phyloP scores from a whole-genome alignment of 2,888 invertebrate species.

The Hyppa rectilinea region DNA sequence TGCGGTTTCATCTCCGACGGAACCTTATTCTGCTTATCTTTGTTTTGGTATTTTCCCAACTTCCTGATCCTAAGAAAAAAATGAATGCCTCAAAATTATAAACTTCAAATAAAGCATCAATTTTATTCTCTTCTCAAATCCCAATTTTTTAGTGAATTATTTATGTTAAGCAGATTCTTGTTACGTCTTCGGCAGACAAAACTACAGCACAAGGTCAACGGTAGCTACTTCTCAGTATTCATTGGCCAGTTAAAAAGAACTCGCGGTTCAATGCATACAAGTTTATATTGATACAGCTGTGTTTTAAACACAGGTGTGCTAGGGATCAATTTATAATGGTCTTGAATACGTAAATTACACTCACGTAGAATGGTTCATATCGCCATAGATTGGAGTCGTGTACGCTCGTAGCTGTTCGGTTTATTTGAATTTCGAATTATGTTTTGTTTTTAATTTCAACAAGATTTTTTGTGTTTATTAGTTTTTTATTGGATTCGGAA shows the following conservation, averaged over 20 bases:
- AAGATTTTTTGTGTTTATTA: slow-evolving; percentile 39
- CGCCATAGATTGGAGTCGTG: slow-evolving; percentile 81
- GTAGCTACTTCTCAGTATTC: slow-evolving; percentile 57
- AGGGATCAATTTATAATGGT: slow-evolving; percentile 74
- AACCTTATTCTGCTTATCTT: not conserved
- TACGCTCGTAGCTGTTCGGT: slow-evolving; percentile 74
- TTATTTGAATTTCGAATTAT: slow-evolving; percentile 65
- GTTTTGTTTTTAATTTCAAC: slow-evolving; percentile 57
- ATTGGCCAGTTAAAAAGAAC: slow-evolving; percentile 63
- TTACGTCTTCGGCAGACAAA: slow-evolving; percentile 64
- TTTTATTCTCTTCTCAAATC: slow-evolving; percentile 7
- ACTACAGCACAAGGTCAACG: slow-evolving; percentile 62
- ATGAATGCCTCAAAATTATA: not conserved
- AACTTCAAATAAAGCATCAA: not conserved
- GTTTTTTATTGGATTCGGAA: slow-evolving; percentile 57
- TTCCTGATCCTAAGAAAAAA: slow-evolving; percentile 1
- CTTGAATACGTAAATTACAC: slow-evolving; percentile 79
- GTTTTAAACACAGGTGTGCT: slow-evolving; percentile 57
- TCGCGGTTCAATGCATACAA: slow-evolving; percentile 49
- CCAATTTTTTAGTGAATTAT: slow-evolving; percentile 19
- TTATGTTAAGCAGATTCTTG: slow-evolving; percentile 37
- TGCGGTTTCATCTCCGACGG: slow-evolving; percentile 13
- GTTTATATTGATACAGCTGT: slow-evolving; percentile 62
- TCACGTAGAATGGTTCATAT: slow-evolving; percentile 77
- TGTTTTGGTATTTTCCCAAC: slow-evolving; percentile 25